Percentiles rank a stretch among this genome's conserved stretches.
Conservation (phyloP, 2,888 invertebrate genomes). For the Drosophila kokeensis region DNA sequence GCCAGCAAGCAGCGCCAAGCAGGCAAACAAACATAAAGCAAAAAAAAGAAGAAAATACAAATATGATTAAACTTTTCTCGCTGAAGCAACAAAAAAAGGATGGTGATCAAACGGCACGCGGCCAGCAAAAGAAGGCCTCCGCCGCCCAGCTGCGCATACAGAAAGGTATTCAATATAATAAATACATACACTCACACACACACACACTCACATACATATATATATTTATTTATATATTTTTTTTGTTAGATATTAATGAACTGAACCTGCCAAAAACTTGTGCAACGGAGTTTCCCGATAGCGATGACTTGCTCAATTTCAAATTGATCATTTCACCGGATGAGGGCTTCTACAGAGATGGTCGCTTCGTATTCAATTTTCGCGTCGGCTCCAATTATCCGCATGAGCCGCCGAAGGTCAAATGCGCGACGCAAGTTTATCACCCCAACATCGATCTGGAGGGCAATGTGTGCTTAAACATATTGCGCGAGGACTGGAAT, state of each 20-base stretch:
- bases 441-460: constrained; percentile 99
- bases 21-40: constrained; percentile 35
- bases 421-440: constrained; percentile 98
- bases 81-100: constrained; percentile 99
- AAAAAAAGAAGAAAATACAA: constrained; percentile 56
- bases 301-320: constrained; percentile 97
- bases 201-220: not conserved
- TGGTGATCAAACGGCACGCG: constrained; percentile 93
- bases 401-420: constrained; percentile 99
- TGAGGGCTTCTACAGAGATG: constrained; percentile 98
- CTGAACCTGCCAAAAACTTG: constrained; percentile 98
- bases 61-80: constrained; percentile 99
- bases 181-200: not conserved
- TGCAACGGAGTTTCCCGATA: constrained; percentile 97
- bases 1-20: constrained; percentile 56
- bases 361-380: constrained; percentile 97
- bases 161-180: constrained; percentile 90
- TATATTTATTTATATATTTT: constrained; percentile 42
- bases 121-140: constrained; percentile 95
- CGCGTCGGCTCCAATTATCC: constrained; percentile 97
- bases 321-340: constrained; percentile 98
- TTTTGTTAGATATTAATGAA: constrained; percentile 96
- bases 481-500: constrained; percentile 99
- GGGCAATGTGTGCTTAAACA: constrained; percentile 98
- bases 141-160: constrained; percentile 98